Conservation (phyloP, 2,797 vertebrate genomes). For the Sebastiscus albofasciatus region DNA sequence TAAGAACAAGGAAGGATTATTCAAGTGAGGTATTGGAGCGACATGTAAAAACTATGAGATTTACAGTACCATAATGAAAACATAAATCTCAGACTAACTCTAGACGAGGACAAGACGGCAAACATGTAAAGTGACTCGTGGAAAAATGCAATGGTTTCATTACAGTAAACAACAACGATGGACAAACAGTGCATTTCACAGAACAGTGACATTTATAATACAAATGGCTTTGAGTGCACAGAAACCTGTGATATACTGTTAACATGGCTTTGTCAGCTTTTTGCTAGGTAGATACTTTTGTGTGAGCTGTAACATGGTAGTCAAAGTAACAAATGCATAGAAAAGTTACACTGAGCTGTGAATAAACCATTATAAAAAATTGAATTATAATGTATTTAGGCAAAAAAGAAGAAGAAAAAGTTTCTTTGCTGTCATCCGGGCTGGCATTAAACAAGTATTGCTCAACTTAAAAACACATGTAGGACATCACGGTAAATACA, state of each 20-base stretch:
- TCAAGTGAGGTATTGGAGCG: conserved; percentile 72
- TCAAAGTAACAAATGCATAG: conserved; percentile 56
- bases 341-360: conserved; percentile 41
- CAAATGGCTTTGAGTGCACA: conserved; percentile 75
- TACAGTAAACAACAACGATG: conserved; percentile 66
- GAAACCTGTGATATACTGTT: conserved; percentile 65
- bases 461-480: conserved; percentile 33
- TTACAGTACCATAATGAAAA: conserved; percentile 41
- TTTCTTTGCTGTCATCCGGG: conserved; percentile 18
- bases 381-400: not conserved
- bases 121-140: conserved; percentile 66
- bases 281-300: conserved; percentile 66
- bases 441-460: conserved; percentile 44
- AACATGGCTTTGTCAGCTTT: conserved; percentile 73
- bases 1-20: conserved; percentile 65
- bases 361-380: conserved; percentile 20
- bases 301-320: conserved; percentile 47
- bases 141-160: conserved; percentile 56
- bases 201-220: conserved; percentile 70
- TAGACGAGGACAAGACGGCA: conserved; percentile 35
- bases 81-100: conserved; percentile 28
- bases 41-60: conserved; percentile 59
- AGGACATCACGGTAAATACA: conserved; percentile 36
- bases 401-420: conserved; percentile 14
- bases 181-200: conserved; percentile 68